A percentile compares a stretch with the other conserved stretches of the same genome.
These are phyloP conservation scores for Heliconius congener DNA, from an alignment of 1,140 invertebrate species.

Conservation along the genomic window DNA sequence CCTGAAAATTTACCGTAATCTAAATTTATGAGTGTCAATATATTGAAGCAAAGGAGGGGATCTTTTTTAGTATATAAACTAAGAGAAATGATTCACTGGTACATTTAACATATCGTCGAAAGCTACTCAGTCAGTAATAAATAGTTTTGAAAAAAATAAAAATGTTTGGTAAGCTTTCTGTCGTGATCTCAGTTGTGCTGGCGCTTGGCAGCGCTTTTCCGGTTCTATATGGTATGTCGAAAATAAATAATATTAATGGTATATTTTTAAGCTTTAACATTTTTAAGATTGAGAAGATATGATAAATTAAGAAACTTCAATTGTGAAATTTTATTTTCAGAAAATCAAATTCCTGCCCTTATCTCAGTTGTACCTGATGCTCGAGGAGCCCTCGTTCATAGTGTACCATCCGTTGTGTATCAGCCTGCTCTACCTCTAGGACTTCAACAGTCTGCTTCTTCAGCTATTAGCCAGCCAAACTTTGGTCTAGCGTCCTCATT, in stretches of 20 bases:
- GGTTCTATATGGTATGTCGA: constrained; percentile 43
- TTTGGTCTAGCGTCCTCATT: constrained; percentile 45
- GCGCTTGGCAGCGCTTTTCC: constrained; percentile 52
- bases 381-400: constrained; percentile 27
- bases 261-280: neutral
- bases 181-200: constrained; percentile 47
- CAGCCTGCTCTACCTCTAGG: neutral
- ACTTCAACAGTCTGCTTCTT: constrained; percentile 12
- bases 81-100: constrained; percentile 63
- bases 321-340: constrained; percentile 23
- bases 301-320: neutral
- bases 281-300: neutral
- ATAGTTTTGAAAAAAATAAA: constrained; percentile 41
- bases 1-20: constrained; percentile 61
- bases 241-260: neutral
- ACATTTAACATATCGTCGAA: constrained; percentile 56
- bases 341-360: constrained; percentile 10
- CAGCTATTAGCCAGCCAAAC: constrained; percentile 31
- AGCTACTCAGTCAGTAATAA: constrained; percentile 30
- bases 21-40: constrained; percentile 68
- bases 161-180: constrained; percentile 58
- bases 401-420: constrained; percentile 21
- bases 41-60: constrained; percentile 55
- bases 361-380: constrained; percentile 30
- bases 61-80: constrained; percentile 67